phyloP scores from a whole-genome alignment of 1,140 invertebrate genomes.

The Oppia nitens region DNA sequence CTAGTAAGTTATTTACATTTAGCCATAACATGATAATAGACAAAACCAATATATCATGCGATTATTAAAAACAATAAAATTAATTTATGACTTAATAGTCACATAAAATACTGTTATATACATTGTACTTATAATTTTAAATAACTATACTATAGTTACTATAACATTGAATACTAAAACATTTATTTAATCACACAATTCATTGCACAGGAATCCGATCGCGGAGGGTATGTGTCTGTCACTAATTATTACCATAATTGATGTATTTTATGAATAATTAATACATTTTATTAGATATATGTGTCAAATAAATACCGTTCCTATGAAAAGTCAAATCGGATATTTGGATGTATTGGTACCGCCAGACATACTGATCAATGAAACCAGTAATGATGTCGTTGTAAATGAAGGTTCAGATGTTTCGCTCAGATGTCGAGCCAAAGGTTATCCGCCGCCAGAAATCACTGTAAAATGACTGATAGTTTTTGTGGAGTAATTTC shows the following conservation, averaged over 20 bases:
- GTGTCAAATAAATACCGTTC: conserved; percentile 32
- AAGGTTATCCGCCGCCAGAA: conserved; percentile 63
- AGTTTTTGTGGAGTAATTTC: neutral
- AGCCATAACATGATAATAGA: no score
- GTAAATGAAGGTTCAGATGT: conserved; percentile 77
- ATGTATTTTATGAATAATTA: neutral
- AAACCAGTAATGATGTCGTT: conserved; percentile 74
- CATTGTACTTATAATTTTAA: no score
- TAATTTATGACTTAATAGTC: no score
- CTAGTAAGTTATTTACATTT: no score
- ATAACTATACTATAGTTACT: no score
- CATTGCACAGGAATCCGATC: conserved; percentile 5
- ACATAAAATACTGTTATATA: no score
- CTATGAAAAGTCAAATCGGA: conserved; percentile 74
- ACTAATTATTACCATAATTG: neutral
- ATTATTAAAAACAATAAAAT: no score
- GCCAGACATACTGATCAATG: conserved; percentile 77
- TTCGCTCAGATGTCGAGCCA: conserved; percentile 64
- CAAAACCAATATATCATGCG: no score
- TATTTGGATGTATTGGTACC: conserved; percentile 83
- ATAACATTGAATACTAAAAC: no score
- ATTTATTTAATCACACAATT: no score
- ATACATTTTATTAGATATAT: conserved; percentile 8
- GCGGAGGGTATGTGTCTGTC: conserved; percentile 4
- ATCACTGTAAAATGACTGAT: conserved; percentile 35